These are phyloP conservation scores for Hylyphantes graminicola DNA, from an alignment of 1,140 invertebrate species.

Conservation along the genomic window DNA sequence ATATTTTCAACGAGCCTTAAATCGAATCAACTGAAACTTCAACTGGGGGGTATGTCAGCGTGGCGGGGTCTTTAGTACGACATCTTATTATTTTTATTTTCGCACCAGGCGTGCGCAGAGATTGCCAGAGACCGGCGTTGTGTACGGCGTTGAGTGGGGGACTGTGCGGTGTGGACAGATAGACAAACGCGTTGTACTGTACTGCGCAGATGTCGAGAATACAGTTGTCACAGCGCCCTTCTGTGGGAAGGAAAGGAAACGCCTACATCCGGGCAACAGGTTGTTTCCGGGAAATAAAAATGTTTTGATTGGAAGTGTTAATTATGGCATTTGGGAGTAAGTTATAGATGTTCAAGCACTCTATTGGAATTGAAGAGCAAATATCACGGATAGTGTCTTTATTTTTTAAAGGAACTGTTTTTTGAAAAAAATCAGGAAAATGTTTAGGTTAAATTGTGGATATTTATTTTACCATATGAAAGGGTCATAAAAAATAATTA, in stretches of 20 bases:
- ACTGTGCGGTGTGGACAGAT: background rate
- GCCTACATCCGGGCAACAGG: conserved; percentile 1
- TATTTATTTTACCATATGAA: no score
- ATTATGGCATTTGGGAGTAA: background rate
- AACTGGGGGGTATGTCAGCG: no score
- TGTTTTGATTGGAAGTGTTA: background rate
- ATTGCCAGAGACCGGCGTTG: background rate
- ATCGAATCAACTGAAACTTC: no score
- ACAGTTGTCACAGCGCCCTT: conserved; percentile 1
- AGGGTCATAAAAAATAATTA: no score
- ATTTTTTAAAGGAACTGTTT: no score
- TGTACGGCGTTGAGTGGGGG: background rate
- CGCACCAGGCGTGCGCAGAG: background rate
- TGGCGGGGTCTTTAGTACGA: background rate
- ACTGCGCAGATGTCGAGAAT: background rate
- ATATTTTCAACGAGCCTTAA: no score
- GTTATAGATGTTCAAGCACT: no score
- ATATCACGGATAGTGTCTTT: no score
- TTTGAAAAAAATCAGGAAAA: no score
- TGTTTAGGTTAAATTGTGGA: no score
- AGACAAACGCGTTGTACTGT: background rate
- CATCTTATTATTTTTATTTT: background rate
- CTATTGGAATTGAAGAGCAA: no score
- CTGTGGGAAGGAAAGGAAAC: conserved; percentile 11
- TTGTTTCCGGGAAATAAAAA: background rate